A percentile compares a stretch with the other conserved stretches of the same genome.
phyloP scores from a whole-genome alignment of 2,888 invertebrate genomes.

The Drosophila siamana region DNA sequence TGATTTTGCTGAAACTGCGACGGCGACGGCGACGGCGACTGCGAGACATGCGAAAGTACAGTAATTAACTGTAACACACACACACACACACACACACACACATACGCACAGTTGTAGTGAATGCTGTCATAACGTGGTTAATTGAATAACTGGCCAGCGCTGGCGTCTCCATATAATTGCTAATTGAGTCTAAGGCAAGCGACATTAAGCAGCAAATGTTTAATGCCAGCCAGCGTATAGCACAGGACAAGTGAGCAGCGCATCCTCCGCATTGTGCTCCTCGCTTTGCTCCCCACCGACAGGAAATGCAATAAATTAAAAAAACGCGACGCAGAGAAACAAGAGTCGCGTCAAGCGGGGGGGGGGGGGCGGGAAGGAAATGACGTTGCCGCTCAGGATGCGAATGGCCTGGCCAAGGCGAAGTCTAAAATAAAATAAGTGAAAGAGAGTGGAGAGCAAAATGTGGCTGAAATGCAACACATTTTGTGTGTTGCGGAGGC shows the following conservation, averaged over 20 bases:
- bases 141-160: conserved; percentile 46
- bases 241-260: conserved; percentile 14
- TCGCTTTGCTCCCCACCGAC: conserved; percentile 4
- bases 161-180: conserved; percentile 34
- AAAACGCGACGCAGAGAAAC: conserved; percentile 34
- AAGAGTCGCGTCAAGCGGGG: conserved; percentile 7
- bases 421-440: conserved; percentile 59
- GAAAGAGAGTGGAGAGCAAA: conserved; percentile 1
- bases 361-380: conserved; percentile 26
- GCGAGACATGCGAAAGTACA: conserved; percentile 58
- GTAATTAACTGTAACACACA: conserved; percentile 37
- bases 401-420: conserved; percentile 33
- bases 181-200: conserved; percentile 40
- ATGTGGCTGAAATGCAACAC: conserved; percentile 49
- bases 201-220: conserved; percentile 34
- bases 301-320: conserved; percentile 68
- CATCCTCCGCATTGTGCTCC: conserved; percentile 2
- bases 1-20: conserved; percentile 47
- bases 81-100: neutral
- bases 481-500: conserved; percentile 22
- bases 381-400: conserved; percentile 31
- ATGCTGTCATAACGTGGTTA: conserved; percentile 53
- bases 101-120: neutral
- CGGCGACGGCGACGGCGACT: conserved; percentile 17
- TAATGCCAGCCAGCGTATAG: conserved; percentile 33